Base-by-base conservation (phyloP, 2,113 vertebrate species). In the Saccopteryx leptura region DNA sequence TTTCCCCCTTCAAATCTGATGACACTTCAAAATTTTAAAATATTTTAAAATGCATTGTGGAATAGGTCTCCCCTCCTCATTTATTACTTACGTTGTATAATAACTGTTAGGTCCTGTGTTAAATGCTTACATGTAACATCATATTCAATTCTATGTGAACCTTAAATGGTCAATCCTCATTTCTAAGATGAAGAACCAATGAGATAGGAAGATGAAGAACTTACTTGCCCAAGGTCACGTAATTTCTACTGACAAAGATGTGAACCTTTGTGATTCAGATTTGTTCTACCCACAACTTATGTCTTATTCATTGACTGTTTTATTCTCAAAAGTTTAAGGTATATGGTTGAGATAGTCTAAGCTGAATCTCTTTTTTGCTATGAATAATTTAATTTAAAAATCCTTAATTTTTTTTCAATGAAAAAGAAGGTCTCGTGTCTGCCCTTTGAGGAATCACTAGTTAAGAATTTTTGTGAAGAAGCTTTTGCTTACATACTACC, bases 151-250 rank as follows among this genome's bases (percentile, higher is more conserved):
- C 46, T 86, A 5, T 21, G 52, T 87, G 68, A 72, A 3, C 21
- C 10, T 48, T 69, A 96, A 66, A 68, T 95, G 61, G 18, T 56
- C 5, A 11, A 69, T 33, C 54, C 26, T 93, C 21, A 83, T 91
- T 91, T 95, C 89, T 84, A 52, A 84, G 69, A 90, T 95, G 83
- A 91, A 89, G 50, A 61, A 63, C 61, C 90, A 86, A 81, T 88
- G 52, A 96, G 66, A 79, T 26, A 71, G 31, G 24, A 90, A 87
- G 75, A 96, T 85, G 80, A 88, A 88, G 61, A 91, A 76, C 28
- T 91, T 93, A 76, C 28, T 91, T 93, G 74, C 69, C n/a, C 39
- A 86, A 76, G 58, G 69, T 91, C 39, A 74, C 63, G 33, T 82
- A 56, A 68, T 94, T 88, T 81, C 50, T 68, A 82, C 85, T 66